Conservation (phyloP, 2,797 vertebrate species). For the Mastacembelus armatus region DNA sequence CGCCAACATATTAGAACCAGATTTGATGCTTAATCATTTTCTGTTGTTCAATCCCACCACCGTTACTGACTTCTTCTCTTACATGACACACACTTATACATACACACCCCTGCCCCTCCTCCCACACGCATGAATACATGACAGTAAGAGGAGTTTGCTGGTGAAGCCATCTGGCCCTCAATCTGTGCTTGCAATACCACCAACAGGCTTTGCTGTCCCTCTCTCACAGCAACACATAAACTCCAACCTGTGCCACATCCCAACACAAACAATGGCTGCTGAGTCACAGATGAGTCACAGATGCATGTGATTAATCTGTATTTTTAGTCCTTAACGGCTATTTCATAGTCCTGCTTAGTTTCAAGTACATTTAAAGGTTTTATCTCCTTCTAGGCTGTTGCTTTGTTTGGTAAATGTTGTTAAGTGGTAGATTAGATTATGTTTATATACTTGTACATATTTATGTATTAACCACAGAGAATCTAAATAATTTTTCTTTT, state of each 20-base stretch:
- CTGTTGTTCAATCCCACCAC: constrained; percentile 43
- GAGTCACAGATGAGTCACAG: constrained; percentile 29
- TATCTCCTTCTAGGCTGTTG: too few species aligned
- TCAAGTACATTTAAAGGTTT: neutral
- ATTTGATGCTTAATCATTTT: constrained; percentile 71
- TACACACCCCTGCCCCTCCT: constrained; percentile 31
- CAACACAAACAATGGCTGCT: constrained; percentile 23
- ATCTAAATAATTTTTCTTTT: neutral
- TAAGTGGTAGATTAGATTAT: neutral
- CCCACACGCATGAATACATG: constrained; percentile 42
- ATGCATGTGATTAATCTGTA: neutral
- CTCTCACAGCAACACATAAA: constrained; percentile 39
- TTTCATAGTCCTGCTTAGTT: neutral
- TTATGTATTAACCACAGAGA: neutral
- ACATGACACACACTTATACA: constrained; percentile 24
- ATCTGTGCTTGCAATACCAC: constrained; percentile 60
- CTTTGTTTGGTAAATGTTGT: neutral
- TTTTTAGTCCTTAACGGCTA: neutral
- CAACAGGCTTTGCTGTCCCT: constrained; percentile 43
- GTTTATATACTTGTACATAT: constrained; percentile 26
- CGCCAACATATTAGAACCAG: constrained; percentile 64
- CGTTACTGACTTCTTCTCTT: constrained; percentile 27
- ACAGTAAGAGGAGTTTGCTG: constrained; percentile 58
- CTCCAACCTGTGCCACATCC: constrained; percentile 28
- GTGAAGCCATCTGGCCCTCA: constrained; percentile 80